A percentile compares a stretch with the other conserved stretches of the same genome.
phyloP scores from a whole-genome alignment of 2,797 vertebrate species.

The Orientallactaga sibirica region DNA sequence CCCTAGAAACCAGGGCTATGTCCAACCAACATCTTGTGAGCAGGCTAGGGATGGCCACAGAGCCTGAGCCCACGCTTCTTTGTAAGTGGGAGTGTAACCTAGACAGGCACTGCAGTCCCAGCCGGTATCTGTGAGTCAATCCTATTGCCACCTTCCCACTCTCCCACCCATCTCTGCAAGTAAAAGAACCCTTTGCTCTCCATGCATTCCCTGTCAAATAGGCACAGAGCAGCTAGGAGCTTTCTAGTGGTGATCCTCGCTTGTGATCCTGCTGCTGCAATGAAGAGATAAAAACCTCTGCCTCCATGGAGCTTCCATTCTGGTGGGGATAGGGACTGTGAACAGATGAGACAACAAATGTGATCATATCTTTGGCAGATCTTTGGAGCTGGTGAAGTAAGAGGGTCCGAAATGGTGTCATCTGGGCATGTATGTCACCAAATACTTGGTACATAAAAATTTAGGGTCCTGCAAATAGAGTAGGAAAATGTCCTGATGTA shows the following conservation, averaged over 20 bases:
- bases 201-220: background rate
- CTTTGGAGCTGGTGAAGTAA: background rate
- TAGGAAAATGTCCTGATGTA: background rate
- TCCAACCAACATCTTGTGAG: background rate
- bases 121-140: accelerated
- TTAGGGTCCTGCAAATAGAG: background rate
- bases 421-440: background rate
- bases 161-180: background rate
- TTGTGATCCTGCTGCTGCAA: background rate
- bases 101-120: background rate
- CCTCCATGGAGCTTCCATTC: background rate
- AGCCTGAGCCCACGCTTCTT: background rate
- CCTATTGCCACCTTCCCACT: accelerated
- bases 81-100: background rate
- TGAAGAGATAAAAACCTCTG: background rate
- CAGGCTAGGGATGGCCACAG: background rate
- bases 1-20: background rate
- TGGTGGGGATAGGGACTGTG: background rate
- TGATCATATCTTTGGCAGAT: accelerated
- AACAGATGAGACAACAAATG: background rate
- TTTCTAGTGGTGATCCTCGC: background rate
- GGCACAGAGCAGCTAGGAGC: background rate
- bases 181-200: background rate
- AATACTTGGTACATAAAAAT: background rate
- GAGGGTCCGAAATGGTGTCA: background rate